phyloP scores from a whole-genome alignment of 2,888 invertebrate species.

The Caradrina clavipalpis region DNA sequence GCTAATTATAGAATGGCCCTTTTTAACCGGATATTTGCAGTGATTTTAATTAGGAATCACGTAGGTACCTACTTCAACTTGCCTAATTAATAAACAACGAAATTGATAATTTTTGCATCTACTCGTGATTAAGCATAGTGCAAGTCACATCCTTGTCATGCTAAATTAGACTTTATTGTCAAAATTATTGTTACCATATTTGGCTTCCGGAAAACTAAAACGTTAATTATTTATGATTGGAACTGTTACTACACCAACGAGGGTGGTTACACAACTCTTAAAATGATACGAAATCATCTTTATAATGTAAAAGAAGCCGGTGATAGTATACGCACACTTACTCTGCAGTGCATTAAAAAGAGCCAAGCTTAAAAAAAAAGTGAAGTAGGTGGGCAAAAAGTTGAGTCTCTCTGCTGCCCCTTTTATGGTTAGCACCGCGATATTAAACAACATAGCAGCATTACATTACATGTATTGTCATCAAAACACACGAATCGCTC shows the following conservation, averaged over 20 bases:
- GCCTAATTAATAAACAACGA: neutral
- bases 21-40: constrained; percentile 23
- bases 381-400: neutral
- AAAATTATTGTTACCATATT: neutral
- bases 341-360: neutral
- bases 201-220: constrained; percentile 42
- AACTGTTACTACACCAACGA: constrained; percentile 20
- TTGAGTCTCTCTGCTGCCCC: constrained; percentile 22
- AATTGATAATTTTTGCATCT: neutral
- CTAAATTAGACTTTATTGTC: constrained; percentile 15
- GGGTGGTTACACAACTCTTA: neutral
- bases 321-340: neutral
- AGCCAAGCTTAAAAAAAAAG: neutral
- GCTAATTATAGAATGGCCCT: constrained; percentile 39
- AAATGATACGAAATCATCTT: neutral
- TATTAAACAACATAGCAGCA: constrained; percentile 53
- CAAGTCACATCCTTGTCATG: constrained; percentile 18
- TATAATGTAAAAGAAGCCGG: neutral
- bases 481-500: constrained; percentile 64
- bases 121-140: neutral
- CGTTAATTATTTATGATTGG: constrained; percentile 20
- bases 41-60: neutral
- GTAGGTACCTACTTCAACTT: neutral
- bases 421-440: constrained; percentile 38
- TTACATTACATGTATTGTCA: constrained; percentile 58